These are phyloP conservation scores for Dicranocentrus wangi DNA, from an alignment of 2,888 invertebrate species.

Conservation along the genomic window DNA sequence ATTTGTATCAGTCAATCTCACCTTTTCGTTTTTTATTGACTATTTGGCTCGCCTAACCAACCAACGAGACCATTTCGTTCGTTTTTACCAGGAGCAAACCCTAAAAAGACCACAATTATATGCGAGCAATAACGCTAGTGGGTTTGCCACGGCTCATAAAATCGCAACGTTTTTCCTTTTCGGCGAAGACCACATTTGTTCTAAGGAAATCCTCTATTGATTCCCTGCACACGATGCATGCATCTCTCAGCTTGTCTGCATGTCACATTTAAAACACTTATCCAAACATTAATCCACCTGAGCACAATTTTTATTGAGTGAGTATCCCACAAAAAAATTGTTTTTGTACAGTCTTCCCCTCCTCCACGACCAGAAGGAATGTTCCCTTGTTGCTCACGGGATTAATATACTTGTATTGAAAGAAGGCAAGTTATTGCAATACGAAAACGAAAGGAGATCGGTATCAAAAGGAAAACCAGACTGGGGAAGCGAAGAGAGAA, in stretches of 20 bases:
- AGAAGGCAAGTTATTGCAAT: neutral
- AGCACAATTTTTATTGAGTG: neutral
- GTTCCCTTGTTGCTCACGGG: too few relatives aligned
- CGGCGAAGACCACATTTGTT: neutral
- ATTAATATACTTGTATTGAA: neutral
- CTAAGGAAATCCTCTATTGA: too few relatives aligned
- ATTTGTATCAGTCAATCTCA: conserved; percentile 57
- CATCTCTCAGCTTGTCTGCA: conserved; percentile 5
- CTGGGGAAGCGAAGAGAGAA: neutral
- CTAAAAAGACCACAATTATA: conserved; percentile 23
- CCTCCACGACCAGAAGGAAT: too few relatives aligned
- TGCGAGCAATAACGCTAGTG: neutral
- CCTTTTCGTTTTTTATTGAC: conserved; percentile 32
- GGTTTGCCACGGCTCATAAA: conserved; percentile 52
- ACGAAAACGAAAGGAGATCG: conserved; percentile 14
- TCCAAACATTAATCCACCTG: conserved; percentile 18
- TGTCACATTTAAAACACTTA: conserved; percentile 62
- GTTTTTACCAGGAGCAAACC: conserved; percentile 21
- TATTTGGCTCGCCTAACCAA: conserved; percentile 11
- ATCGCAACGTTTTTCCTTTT: conserved; percentile 21
- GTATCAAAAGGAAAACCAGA: conserved; percentile 22
- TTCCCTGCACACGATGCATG: neutral
- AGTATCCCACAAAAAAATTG: neutral
- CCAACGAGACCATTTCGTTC: too few relatives aligned
- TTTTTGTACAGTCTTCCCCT: neutral